phyloP scores from a whole-genome alignment of 2,113 vertebrate genomes.

The Manacus vitellinus region DNA sequence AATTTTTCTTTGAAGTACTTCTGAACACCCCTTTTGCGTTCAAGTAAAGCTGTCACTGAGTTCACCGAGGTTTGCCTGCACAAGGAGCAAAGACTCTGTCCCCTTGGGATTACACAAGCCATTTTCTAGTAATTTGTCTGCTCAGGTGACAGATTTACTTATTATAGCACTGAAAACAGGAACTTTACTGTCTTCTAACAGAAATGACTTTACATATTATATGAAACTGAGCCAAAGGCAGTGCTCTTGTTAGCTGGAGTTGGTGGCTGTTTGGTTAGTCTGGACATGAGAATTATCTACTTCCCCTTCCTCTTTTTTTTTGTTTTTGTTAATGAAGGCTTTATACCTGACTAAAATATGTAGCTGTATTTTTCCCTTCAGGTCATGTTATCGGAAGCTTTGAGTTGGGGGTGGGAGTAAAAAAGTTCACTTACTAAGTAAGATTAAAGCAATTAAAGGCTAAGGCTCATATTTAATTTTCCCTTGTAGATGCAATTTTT shows the following conservation, averaged over 20 bases:
- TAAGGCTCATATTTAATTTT: constrained; percentile 63
- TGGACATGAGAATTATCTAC: constrained; percentile 59
- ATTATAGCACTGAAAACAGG: constrained; percentile 55
- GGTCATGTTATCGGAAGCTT: constrained; percentile 61
- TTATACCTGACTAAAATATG: constrained; percentile 60
- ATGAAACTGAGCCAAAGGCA: constrained; percentile 56
- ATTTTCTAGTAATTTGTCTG: constrained; percentile 37
- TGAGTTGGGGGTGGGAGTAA: constrained; percentile 44
- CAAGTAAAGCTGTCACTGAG: background rate
- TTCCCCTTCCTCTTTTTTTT: constrained; percentile 64
- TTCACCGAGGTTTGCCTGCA: background rate
- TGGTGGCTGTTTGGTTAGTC: constrained; percentile 48
- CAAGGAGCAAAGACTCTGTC: background rate
- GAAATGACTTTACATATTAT: constrained; percentile 46
- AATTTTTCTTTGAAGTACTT: background rate
- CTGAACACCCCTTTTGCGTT: background rate
- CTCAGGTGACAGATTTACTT: constrained; percentile 30
- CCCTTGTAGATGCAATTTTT: constrained; percentile 56
- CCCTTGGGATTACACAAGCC: background rate
- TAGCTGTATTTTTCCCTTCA: constrained; percentile 22
- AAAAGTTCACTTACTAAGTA: constrained; percentile 50
- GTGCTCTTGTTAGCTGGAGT: constrained; percentile 34
- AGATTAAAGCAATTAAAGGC: constrained; percentile 74
- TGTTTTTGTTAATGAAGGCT: constrained; percentile 53
- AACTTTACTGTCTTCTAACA: constrained; percentile 53